Evolutionary conservation across 2,888 invertebrate species (phyloP).

Genomic region (Uropetala carovei): DNA sequence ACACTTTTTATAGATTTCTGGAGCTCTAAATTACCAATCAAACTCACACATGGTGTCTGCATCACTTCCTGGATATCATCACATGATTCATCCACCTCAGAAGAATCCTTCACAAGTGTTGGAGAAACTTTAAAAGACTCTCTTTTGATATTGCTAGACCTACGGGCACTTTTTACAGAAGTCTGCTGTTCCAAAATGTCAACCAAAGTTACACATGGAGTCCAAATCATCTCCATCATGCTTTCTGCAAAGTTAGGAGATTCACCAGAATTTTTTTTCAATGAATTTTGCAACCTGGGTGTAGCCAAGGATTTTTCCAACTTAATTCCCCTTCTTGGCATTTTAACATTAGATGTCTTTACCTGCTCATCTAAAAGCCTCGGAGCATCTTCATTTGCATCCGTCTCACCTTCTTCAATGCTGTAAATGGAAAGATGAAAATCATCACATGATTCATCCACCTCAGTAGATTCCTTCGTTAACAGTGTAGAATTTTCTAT

Average conservation of each 20-base stretch:
- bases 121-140: no score
- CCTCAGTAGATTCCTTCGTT: no score
- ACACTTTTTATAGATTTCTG: no score
- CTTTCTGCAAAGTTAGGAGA: not conserved
- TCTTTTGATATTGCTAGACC: no score
- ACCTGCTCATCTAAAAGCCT: not conserved
- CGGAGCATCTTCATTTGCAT: not conserved
- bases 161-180: not conserved
- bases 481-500: no score
- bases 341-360: not conserved
- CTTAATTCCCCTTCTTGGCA: not conserved
- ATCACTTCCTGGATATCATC: no score
- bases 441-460: no score
- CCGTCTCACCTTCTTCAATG: not conserved
- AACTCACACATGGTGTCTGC: no score
- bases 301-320: not conserved
- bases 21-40: no score
- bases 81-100: no score
- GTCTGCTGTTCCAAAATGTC: not conserved
- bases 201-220: not conserved
- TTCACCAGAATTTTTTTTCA: not conserved
- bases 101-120: no score
- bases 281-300: not conserved
- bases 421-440: no score
- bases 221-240: not conserved